Evolutionary conservation across 2,888 invertebrate genomes (phyloP), one percentile per base, ranked within the genome.

Genomic region (Eupithecia abbreviata): DNA sequence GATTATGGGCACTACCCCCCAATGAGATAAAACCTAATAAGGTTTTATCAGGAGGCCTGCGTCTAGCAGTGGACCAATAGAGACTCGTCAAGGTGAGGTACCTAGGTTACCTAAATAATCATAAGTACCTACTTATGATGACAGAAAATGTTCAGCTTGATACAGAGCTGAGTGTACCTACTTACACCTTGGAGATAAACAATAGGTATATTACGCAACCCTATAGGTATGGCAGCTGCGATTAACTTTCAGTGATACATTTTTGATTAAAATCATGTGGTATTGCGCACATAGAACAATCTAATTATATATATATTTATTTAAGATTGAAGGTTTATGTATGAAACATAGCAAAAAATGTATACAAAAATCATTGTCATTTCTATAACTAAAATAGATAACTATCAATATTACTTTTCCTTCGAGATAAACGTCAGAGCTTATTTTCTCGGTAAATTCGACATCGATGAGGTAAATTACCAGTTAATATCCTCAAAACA

Each of bases 161-260:
- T 68, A 15, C 0, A 15, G 42, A 15, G 43, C 45, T 10, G 15
- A 68, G n/a, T 67, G 67, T 67, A 67, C 67, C 5, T 41, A 67
- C 67, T 3, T 41, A 41, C 41, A 66, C 41, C 41, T 67, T 43
- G 7, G 1, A 15, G 45, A 43, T 68, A 68, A 68, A 68, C 67
- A 45, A 68, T 68, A 30, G 30, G 30, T 30, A 1, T 10, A 68
- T 68, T 68, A 68, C 67, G 67, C 43, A 68, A 68, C 45, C 67
- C 9, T 68, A 30, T 30, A 43, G 18, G 10, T 67, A 45, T 10
- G 67, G 45, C 45, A 45, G 67, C 30, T 42, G 41, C 13, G n/a
- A 41, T 41, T 65, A 2, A 13, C 0, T 15, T 67, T 67, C 67
- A 67, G 6, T 67, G 67, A n/a, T 9, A 42, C 13, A 43, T 45